Evolutionary conservation across 1,140 invertebrate species (phyloP).

Genomic region (Pseudomyrmex cubaensis): DNA sequence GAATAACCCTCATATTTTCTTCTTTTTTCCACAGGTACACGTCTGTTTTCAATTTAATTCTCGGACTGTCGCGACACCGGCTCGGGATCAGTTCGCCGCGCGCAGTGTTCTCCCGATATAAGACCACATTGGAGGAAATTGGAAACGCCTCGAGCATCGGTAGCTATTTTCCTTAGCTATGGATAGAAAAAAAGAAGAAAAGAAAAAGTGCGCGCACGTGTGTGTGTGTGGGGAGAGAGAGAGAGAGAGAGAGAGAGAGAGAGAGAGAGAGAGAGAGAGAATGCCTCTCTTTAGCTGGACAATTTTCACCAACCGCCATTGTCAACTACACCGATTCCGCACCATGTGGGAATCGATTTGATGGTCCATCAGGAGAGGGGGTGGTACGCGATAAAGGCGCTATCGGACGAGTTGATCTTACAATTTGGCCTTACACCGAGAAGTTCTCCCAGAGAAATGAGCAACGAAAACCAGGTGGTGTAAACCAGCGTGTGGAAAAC

Average conservation of each 20-base stretch:
- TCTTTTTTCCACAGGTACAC: constrained; percentile 25
- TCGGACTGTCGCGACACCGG: constrained; percentile 36
- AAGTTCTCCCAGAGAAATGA: neutral
- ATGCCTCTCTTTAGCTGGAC: constrained; percentile 1
- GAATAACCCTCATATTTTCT: constrained; percentile 32
- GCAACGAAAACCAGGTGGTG: neutral
- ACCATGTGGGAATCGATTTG: constrained; percentile 22
- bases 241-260: too few species aligned
- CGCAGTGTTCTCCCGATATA: constrained; percentile 23
- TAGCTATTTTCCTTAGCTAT: neutral
- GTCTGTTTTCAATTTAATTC: constrained; percentile 59
- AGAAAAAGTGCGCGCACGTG: too few species aligned
- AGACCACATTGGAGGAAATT: constrained; percentile 46
- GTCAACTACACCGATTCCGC: constrained; percentile 6
- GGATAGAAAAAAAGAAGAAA: neutral
- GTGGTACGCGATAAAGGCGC: constrained; percentile 11
- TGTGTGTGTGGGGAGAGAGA: too few species aligned
- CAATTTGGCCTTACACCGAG: neutral
- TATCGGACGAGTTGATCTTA: constrained; percentile 35
- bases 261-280: too few species aligned
- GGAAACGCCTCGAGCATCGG: constrained; percentile 30
- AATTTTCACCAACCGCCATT: constrained; percentile 23
- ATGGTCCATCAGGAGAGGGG: neutral
- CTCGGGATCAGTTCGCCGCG: constrained; percentile 21
- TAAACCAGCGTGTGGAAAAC: neutral